Percentiles rank a stretch among this genome's conserved stretches.
phyloP scores from a whole-genome alignment of 1,140 invertebrate genomes.

The Ladona fulva region DNA sequence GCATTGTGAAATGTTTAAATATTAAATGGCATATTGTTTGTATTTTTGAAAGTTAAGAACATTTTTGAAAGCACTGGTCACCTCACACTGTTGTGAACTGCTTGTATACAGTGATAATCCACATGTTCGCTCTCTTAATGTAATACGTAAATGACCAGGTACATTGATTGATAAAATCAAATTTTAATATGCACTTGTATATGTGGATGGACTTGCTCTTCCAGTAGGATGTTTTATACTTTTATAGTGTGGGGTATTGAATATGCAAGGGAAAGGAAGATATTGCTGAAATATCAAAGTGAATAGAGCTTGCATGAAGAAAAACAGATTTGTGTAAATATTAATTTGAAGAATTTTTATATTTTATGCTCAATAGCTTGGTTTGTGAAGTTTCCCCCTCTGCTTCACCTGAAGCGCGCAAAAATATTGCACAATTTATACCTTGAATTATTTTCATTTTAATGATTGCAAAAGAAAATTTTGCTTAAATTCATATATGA shows the following conservation, averaged over 20 bases:
- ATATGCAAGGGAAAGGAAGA: neutral
- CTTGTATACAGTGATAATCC: neutral
- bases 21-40: neutral
- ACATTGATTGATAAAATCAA: neutral
- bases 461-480: neutral
- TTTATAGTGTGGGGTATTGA: neutral
- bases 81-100: neutral
- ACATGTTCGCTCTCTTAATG: neutral
- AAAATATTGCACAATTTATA: neutral
- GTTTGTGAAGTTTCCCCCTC: neutral
- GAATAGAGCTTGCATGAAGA: neutral
- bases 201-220: neutral
- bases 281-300: neutral
- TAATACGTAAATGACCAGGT: neutral
- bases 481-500: neutral
- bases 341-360: constrained; percentile 2
- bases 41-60: neutral
- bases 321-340: neutral
- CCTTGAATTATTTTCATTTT: neutral
- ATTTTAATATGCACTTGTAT: neutral
- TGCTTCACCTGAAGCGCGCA: neutral
- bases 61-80: neutral
- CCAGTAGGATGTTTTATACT: constrained; percentile 1
- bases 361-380: neutral
- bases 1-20: constrained; percentile 3